phyloP scores from a whole-genome alignment of 2,888 invertebrate genomes.

The Pandemis heparana region DNA sequence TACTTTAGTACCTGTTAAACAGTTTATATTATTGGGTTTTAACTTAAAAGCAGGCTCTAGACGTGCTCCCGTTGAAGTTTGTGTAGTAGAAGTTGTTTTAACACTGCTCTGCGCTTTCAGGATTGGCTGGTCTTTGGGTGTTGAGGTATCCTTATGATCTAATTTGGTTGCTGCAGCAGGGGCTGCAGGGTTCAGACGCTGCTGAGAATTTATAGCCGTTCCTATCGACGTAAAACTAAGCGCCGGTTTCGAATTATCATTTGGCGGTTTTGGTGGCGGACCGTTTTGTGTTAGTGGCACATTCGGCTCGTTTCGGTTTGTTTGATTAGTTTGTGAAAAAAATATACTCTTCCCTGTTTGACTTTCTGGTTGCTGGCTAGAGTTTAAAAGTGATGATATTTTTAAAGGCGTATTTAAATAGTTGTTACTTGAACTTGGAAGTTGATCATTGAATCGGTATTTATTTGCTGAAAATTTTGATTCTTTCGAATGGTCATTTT shows the following conservation, averaged over 20 bases:
- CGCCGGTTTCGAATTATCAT: background rate
- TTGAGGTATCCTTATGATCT: conserved; percentile 38
- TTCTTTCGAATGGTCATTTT: background rate
- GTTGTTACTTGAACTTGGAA: conserved; percentile 44
- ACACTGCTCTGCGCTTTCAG: conserved; percentile 14
- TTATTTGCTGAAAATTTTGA: conserved; percentile 8
- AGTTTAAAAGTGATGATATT: conserved; percentile 74
- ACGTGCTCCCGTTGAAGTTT: conserved; percentile 13
- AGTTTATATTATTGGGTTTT: conserved; percentile 18
- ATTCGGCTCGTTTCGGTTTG: background rate
- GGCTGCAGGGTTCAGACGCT: background rate
- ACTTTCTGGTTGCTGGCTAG: conserved; percentile 60
- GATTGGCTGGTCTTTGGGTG: conserved; percentile 58
- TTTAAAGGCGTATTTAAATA: conserved; percentile 66
- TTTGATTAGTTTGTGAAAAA: conserved; percentile 21
- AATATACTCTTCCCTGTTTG: conserved; percentile 44
- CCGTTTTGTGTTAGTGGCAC: background rate
- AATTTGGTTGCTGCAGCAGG: conserved; percentile 5
- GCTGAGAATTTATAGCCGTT: conserved; percentile 7
- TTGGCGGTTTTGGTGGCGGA: background rate
- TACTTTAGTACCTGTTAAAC: background rate
- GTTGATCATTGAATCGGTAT: background rate
- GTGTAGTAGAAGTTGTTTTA: conserved; percentile 33
- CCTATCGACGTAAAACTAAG: background rate
- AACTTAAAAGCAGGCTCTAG: conserved; percentile 5